Conservation (phyloP, 2,113 vertebrate genomes). For the Poeciliopsis prolifica region DNA sequence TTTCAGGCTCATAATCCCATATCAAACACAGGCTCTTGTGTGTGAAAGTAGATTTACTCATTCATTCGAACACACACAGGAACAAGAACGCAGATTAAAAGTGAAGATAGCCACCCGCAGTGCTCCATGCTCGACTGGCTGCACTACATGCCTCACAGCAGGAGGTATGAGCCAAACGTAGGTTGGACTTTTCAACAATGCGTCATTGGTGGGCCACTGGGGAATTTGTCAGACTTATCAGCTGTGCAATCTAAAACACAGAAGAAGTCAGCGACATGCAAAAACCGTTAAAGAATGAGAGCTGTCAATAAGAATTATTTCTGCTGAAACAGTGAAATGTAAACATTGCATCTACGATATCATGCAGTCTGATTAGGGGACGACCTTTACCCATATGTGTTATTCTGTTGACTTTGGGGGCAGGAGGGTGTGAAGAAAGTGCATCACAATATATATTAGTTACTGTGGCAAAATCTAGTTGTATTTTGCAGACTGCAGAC, state of each 20-base stretch:
- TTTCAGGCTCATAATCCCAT: conserved; percentile 13
- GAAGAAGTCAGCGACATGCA: conserved; percentile 23
- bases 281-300: conserved; percentile 15
- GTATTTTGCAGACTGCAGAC: not conserved
- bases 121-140: conserved; percentile 50
- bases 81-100: conserved; percentile 44
- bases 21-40: conserved; percentile 19
- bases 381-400: not conserved
- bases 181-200: conserved; percentile 55
- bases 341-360: not conserved
- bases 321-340: conserved; percentile 1
- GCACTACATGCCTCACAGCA: conserved; percentile 61
- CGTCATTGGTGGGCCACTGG: conserved; percentile 42
- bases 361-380: not conserved
- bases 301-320: not conserved
- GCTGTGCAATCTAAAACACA: conserved; percentile 15
- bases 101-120: conserved; percentile 61
- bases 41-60: conserved; percentile 38
- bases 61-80: conserved; percentile 19
- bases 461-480: not conserved
- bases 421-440: not conserved
- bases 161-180: conserved; percentile 43
- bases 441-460: not conserved
- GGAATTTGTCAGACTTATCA: conserved; percentile 53
- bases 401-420: not conserved